Conservation (phyloP, 1,140 invertebrate species). For the Hesperophylax magnus region DNA sequence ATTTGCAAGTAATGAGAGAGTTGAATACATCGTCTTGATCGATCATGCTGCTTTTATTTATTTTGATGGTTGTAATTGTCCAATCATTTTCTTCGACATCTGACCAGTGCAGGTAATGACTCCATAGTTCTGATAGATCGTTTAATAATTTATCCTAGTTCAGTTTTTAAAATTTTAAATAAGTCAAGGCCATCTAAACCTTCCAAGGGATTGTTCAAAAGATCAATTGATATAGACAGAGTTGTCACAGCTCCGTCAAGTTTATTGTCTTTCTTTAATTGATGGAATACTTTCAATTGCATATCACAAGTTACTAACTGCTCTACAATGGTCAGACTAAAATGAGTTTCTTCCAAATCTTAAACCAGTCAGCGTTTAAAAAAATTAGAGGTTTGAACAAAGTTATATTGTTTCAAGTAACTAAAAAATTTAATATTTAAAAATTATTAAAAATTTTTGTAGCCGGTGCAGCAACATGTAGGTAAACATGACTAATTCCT, state of each 20-base stretch:
- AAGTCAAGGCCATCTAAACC: conserved; percentile 70
- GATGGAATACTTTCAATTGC: conserved; percentile 68
- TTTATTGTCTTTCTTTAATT: conserved; percentile 65
- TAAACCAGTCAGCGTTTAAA: no score
- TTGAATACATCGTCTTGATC: conserved; percentile 66
- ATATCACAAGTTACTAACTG: conserved; percentile 71
- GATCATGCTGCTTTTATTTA: conserved; percentile 61
- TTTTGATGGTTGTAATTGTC: conserved; percentile 61
- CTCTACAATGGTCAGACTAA: conserved; percentile 68
- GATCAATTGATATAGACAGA: conserved; percentile 66
- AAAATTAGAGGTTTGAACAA: no score
- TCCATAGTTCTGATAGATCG: conserved; percentile 67
- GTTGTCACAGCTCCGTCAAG: conserved; percentile 68
- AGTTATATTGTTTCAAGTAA: no score
- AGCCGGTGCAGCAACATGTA: no score
- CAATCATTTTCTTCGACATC: conserved; percentile 51
- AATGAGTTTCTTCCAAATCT: conserved; percentile 70
- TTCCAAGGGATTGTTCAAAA: conserved; percentile 66
- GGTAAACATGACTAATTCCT: no score
- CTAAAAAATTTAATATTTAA: no score
- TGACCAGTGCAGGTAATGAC: conserved; percentile 64
- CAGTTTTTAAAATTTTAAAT: conserved; percentile 66
- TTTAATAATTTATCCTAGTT: conserved; percentile 64
- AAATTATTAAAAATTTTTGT: no score
- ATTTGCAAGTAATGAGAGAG: conserved; percentile 67